phyloP scores from a whole-genome alignment of 1,140 invertebrate species.

The Platyscapa corneri region DNA sequence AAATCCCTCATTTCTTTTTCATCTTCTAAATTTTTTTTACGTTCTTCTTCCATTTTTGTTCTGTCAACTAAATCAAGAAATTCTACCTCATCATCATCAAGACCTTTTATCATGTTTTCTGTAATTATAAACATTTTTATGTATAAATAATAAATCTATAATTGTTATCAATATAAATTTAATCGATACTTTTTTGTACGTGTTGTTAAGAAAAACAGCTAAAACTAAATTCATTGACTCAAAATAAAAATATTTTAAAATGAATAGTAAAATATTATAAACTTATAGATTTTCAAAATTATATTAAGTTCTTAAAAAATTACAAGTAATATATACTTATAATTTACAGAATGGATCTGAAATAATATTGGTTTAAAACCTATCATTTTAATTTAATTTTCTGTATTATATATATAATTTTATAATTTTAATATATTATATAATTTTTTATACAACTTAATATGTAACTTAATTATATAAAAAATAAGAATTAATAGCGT shows the following conservation, averaged over 20 bases:
- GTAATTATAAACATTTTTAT: constrained; percentile 56
- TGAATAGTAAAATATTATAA: too few relatives aligned
- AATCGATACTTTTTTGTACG: background rate
- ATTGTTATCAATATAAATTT: too few relatives aligned
- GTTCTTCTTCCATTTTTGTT: constrained; percentile 88
- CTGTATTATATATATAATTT: background rate
- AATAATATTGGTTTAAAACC: background rate
- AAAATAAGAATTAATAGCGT: constrained; percentile 65
- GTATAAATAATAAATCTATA: background rate
- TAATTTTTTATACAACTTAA: background rate
- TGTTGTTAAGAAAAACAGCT: too few relatives aligned
- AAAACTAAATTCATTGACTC: too few relatives aligned
- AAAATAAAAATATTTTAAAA: too few relatives aligned
- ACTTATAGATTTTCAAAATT: too few relatives aligned
- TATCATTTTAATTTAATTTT: background rate
- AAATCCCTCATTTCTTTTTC: constrained; percentile 88
- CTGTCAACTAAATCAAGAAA: constrained; percentile 93
- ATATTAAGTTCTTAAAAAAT: too few relatives aligned
- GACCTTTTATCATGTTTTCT: constrained; percentile 96
- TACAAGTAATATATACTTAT: too few relatives aligned
- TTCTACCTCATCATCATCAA: constrained; percentile 96
- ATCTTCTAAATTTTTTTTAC: constrained; percentile 87
- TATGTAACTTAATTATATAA: too few relatives aligned
- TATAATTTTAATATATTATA: background rate
- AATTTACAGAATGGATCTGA: too few relatives aligned